phyloP scores from a whole-genome alignment of 2,113 vertebrate species.

The Petroica traversi region DNA sequence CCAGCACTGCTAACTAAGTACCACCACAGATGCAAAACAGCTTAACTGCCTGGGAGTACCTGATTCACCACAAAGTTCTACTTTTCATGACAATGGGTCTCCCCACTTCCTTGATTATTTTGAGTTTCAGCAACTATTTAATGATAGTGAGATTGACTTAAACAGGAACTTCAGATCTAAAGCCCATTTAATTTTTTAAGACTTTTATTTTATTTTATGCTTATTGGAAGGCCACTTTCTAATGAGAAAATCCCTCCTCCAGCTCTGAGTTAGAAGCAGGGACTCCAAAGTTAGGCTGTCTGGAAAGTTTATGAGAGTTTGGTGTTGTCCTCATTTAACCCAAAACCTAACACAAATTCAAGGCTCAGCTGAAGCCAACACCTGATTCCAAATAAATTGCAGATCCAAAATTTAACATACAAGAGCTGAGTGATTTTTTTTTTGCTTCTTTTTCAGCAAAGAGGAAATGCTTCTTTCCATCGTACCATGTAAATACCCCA shows the following conservation, averaged over 20 bases:
- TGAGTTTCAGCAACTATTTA: background rate
- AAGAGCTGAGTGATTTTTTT: background rate
- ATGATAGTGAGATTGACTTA: background rate
- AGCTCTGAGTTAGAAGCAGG: background rate
- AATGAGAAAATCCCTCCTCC: background rate
- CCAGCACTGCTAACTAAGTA: background rate
- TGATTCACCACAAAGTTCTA: background rate
- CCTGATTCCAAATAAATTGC: background rate
- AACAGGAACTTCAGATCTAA: background rate
- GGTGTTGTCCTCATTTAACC: background rate
- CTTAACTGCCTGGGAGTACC: background rate
- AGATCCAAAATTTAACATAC: background rate
- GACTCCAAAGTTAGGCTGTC: background rate
- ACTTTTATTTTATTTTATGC: background rate
- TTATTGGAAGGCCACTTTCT: background rate
- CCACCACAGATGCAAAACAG: background rate
- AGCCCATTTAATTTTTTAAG: background rate
- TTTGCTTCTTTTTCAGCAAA: background rate
- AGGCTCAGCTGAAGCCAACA: background rate
- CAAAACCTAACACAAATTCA: background rate
- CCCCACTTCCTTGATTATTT: background rate
- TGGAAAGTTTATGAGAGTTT: background rate
- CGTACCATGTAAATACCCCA: background rate
- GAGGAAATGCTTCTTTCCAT: background rate
- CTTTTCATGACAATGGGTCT: background rate